These are phyloP conservation scores for Manduca sexta DNA, from an alignment of 1,140 invertebrate species.

Conservation along the genomic window DNA sequence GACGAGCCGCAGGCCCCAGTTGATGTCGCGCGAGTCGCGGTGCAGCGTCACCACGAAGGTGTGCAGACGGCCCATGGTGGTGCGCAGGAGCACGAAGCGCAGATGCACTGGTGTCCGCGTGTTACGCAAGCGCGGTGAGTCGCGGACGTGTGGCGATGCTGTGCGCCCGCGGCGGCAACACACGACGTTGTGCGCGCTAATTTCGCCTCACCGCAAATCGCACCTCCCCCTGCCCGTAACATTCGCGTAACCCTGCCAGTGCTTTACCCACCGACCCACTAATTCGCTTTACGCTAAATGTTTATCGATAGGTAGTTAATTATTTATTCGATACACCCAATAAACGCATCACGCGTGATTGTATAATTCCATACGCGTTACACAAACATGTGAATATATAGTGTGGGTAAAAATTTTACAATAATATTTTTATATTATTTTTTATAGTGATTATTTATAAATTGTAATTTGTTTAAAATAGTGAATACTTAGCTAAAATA, in stretches of 20 bases:
- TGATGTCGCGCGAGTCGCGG: conserved; percentile 82
- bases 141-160: conserved; percentile 4
- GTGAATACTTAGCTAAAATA: no score
- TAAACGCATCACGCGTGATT: conserved; percentile 8
- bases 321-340: conserved; percentile 8
- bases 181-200: conserved; percentile 59
- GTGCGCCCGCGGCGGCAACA: conserved; percentile 46
- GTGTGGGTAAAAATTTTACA: no score
- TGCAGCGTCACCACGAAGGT: conserved; percentile 83
- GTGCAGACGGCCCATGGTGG: conserved; percentile 76
- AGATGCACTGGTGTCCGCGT: conserved; percentile 15
- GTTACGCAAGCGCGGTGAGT: no score
- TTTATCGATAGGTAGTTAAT: conserved; percentile 19
- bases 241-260: conserved; percentile 42
- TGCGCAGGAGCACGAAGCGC: conserved; percentile 27
- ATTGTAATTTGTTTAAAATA: no score
- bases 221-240: conserved; percentile 33
- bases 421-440: no score
- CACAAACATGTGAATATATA: no score
- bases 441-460: no score
- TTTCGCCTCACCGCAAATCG: conserved; percentile 52
- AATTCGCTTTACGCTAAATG: conserved; percentile 55
- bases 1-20: conserved; percentile 94
- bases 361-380: conserved; percentile 1
- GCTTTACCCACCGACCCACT: conserved; percentile 50